phyloP scores from a whole-genome alignment of 2,888 invertebrate genomes.

The Noctua fimbriata region DNA sequence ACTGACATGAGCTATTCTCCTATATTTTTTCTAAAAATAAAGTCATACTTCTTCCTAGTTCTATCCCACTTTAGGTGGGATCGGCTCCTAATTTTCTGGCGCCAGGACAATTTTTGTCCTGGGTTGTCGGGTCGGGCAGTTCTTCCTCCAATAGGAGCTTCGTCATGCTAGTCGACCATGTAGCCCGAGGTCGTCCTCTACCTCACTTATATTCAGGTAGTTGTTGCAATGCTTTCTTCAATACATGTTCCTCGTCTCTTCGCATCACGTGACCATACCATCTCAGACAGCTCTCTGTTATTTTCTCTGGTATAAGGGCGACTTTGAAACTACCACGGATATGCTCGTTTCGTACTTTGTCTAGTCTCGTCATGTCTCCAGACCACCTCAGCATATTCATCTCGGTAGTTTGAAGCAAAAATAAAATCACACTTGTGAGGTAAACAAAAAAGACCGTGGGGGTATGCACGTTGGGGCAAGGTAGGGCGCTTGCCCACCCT shows the following conservation, averaged over 20 bases:
- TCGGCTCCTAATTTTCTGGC: neutral
- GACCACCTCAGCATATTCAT: too few relatives aligned
- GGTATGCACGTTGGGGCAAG: neutral
- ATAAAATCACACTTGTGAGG: neutral
- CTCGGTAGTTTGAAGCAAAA: neutral
- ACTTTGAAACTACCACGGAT: neutral
- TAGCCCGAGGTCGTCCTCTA: neutral
- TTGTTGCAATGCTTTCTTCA: neutral
- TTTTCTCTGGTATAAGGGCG: neutral
- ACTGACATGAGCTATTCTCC: neutral
- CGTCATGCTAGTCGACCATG: neutral
- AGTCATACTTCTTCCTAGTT: neutral
- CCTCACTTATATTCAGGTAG: neutral
- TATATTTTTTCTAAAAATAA: neutral
- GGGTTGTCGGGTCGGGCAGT: neutral
- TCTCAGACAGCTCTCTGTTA: neutral
- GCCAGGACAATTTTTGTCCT: neutral
- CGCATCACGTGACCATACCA: neutral
- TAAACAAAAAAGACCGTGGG: neutral
- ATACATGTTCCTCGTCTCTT: neutral
- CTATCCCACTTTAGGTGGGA: neutral
- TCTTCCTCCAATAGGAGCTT: neutral
- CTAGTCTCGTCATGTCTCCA: too few relatives aligned
- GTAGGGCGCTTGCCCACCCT: neutral
- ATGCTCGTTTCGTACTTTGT: neutral